Percentiles rank a stretch among this genome's conserved stretches.
These are phyloP conservation scores for Scaptomyza pallida DNA, from an alignment of 1,140 invertebrate genomes.

Conservation along the genomic window DNA sequence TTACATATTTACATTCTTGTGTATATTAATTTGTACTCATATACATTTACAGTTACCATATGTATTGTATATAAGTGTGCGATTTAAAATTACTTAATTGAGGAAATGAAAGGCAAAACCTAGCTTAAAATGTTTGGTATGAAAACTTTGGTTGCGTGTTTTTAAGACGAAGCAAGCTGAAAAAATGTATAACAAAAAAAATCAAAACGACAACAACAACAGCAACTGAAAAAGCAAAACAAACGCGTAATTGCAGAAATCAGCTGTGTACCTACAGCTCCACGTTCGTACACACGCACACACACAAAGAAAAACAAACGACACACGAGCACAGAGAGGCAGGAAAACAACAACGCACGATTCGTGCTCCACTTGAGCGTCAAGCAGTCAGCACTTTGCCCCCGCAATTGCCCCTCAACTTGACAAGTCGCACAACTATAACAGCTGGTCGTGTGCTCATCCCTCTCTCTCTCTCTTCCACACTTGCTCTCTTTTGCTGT, in stretches of 20 bases:
- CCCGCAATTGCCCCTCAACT: slow-evolving; percentile 4
- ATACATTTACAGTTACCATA: slow-evolving; percentile 15
- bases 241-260: slow-evolving; percentile 83
- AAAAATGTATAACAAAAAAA: slow-evolving; percentile 52
- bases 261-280: slow-evolving; percentile 82
- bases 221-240: slow-evolving; percentile 77
- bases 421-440: slow-evolving; percentile 36
- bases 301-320: slow-evolving; percentile 35
- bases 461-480: slow-evolving; percentile 4
- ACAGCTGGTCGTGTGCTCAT: slow-evolving; percentile 61
- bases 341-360: slow-evolving; percentile 64
- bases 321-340: slow-evolving; percentile 42
- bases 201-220: slow-evolving; percentile 32
- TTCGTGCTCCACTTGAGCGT: slow-evolving; percentile 54
- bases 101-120: slow-evolving; percentile 70
- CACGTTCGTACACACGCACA: slow-evolving; percentile 42
- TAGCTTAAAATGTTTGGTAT: slow-evolving; percentile 17
- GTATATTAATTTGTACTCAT: not conserved
- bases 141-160: slow-evolving; percentile 68
- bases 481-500: slow-evolving; percentile 33
- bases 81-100: slow-evolving; percentile 50
- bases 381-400: slow-evolving; percentile 31
- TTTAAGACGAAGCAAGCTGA: slow-evolving; percentile 59
- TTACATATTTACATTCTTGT: slow-evolving; percentile 13
- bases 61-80: slow-evolving; percentile 26